phyloP scores from a whole-genome alignment of 1,140 invertebrate species.

The Drosophila ficusphila region DNA sequence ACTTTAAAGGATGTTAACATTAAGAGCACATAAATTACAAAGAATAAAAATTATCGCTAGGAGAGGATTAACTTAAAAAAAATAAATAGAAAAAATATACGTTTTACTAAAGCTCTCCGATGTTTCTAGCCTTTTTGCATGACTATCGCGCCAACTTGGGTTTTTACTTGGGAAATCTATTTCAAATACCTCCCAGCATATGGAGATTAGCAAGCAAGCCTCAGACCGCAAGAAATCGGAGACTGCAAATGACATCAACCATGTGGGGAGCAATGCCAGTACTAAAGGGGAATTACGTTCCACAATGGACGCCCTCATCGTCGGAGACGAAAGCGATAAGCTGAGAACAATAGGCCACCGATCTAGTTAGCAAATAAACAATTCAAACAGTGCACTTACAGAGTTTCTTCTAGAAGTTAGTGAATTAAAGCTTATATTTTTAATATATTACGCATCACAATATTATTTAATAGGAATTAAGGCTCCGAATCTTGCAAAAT shows the following conservation, averaged over 20 bases:
- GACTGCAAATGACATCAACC: slow-evolving; percentile 10
- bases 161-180: slow-evolving; percentile 18
- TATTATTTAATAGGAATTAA: no score
- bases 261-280: not conserved
- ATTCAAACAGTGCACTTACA: slow-evolving; percentile 31
- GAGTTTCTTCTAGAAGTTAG: no score
- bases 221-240: slow-evolving; percentile 40
- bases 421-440: no score
- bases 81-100: no score
- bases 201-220: slow-evolving; percentile 25
- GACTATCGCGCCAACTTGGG: not conserved
- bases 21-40: no score
- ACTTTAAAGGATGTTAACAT: no score
- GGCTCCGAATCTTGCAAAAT: no score
- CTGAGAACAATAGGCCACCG: not conserved
- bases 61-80: no score
- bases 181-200: slow-evolving; percentile 14
- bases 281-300: not conserved
- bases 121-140: not conserved
- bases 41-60: no score
- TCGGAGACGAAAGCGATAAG: slow-evolving; percentile 2
- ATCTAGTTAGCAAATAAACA: slow-evolving; percentile 17
- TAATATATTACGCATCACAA: no score
- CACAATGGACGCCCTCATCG: not conserved
- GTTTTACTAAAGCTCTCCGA: no score